These are phyloP conservation scores for Coracopsis vasa DNA, from an alignment of 2,113 vertebrate species.

Conservation along the genomic window DNA sequence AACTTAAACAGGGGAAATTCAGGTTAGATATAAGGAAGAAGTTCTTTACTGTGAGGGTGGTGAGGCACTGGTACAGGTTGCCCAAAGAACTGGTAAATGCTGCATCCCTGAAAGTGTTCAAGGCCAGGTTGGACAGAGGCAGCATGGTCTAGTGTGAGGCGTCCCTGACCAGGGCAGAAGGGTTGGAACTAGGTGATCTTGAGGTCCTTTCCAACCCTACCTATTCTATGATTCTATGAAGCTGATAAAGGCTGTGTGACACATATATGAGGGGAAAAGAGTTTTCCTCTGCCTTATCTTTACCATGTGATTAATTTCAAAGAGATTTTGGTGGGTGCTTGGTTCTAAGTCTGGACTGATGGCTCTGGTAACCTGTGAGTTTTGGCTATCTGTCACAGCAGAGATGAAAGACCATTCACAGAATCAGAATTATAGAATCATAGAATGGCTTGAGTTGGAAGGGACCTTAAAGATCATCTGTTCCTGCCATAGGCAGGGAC, in stretches of 20 bases:
- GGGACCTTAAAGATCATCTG: not conserved
- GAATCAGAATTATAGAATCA: not conserved
- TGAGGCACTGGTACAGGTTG: not conserved
- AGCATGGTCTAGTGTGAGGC: not conserved
- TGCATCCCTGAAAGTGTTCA: not conserved
- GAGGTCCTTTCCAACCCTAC: not conserved
- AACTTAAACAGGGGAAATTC: not conserved
- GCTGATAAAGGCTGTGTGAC: not conserved
- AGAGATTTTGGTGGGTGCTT: not conserved
- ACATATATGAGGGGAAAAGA: not conserved
- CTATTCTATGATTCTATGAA: not conserved
- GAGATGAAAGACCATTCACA: not conserved
- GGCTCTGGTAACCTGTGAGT: not conserved
- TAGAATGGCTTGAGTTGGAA: not conserved
- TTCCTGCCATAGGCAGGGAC: not conserved
- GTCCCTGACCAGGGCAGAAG: not conserved
- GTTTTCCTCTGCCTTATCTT: not conserved
- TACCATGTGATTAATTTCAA: accelerated
- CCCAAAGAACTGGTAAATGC: not conserved
- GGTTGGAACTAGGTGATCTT: not conserved
- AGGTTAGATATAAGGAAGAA: not conserved
- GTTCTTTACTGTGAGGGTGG: not conserved
- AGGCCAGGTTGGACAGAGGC: not conserved
- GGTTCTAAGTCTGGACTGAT: not conserved
- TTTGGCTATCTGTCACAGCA: not conserved